phyloP scores from a whole-genome alignment of 2,797 vertebrate genomes.

The Dipus sagitta region DNA sequence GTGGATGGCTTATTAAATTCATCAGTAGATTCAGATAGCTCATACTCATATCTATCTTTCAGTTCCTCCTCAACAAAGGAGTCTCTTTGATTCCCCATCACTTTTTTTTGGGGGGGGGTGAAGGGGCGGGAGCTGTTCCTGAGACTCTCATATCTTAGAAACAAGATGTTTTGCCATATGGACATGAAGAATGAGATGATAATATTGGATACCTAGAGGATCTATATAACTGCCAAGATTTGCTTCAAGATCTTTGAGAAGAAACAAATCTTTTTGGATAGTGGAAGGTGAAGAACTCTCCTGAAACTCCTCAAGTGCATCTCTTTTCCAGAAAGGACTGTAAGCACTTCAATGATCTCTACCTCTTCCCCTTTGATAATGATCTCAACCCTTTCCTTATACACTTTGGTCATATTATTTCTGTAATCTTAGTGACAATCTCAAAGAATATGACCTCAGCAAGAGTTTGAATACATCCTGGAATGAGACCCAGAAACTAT shows the following conservation, averaged over 20 bases:
- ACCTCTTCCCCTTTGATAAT: conserved; percentile 91
- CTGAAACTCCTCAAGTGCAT: conserved; percentile 90
- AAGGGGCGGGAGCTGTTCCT: conserved; percentile 86
- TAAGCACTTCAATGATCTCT: conserved; percentile 92
- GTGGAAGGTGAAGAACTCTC: conserved; percentile 90
- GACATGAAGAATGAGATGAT: conserved; percentile 91
- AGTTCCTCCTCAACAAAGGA: conserved; percentile 87
- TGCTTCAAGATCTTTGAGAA: conserved; percentile 91
- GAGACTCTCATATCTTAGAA: conserved; percentile 89
- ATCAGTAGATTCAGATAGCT: conserved; percentile 89
- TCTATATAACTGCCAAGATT: conserved; percentile 90
- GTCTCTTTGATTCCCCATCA: conserved; percentile 89
- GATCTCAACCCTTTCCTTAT: conserved; percentile 91
- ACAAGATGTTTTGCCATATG: conserved; percentile 90
- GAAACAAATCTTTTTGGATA: conserved; percentile 91
- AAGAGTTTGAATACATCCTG: conserved; percentile 91
- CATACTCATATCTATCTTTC: conserved; percentile 89
- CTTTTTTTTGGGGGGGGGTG: conserved; percentile 83
- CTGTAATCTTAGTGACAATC: conserved; percentile 93
- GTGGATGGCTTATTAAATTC: conserved; percentile 91
- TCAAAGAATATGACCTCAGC: conserved; percentile 92
- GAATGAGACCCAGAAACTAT: conserved; percentile 92
- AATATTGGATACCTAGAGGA: conserved; percentile 90
- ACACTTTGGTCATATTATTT: conserved; percentile 91
- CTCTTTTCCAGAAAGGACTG: conserved; percentile 92